Percentiles rank a stretch among this genome's conserved stretches.
phyloP scores from a whole-genome alignment of 2,888 invertebrate species.

The Phymatocera aterrima region DNA sequence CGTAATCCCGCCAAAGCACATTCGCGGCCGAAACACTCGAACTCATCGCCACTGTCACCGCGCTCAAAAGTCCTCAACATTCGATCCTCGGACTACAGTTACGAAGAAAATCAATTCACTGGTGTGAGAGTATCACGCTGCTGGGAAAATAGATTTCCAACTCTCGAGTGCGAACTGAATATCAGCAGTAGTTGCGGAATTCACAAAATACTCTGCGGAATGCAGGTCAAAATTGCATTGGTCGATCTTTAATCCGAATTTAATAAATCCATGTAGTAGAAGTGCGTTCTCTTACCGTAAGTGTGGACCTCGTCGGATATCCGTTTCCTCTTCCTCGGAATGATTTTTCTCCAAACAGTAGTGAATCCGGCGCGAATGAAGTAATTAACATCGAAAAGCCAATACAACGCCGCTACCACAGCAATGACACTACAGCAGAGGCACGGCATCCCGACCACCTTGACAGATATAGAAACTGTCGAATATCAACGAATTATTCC shows the following conservation, averaged over 20 bases:
- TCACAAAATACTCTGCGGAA: neutral
- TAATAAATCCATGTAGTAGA: too few relatives aligned
- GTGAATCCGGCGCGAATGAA: slow-evolving; percentile 82
- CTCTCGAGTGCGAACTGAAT: too few relatives aligned
- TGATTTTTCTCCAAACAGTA: slow-evolving; percentile 80
- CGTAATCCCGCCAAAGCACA: too few relatives aligned
- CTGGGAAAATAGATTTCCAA: too few relatives aligned
- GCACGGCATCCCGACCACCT: slow-evolving; percentile 29
- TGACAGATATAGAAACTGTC: neutral
- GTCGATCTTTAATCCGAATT: too few relatives aligned
- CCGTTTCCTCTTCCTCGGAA: slow-evolving; percentile 79
- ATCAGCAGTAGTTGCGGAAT: too few relatives aligned
- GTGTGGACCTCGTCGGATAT: slow-evolving; percentile 18
- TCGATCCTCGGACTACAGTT: too few relatives aligned
- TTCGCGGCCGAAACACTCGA: too few relatives aligned
- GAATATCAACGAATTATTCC: neutral
- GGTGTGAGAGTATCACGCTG: too few relatives aligned
- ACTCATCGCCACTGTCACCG: too few relatives aligned
- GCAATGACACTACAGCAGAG: slow-evolving; percentile 65
- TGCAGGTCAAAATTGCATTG: neutral
- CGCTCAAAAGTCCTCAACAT: too few relatives aligned
- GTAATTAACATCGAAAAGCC: slow-evolving; percentile 85
- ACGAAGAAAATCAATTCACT: too few relatives aligned
- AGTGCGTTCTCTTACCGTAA: slow-evolving; percentile 43
- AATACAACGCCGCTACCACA: slow-evolving; percentile 76